phyloP scores from a whole-genome alignment of 2,797 vertebrate genomes.

The Chiroxiphia lanceolata region DNA sequence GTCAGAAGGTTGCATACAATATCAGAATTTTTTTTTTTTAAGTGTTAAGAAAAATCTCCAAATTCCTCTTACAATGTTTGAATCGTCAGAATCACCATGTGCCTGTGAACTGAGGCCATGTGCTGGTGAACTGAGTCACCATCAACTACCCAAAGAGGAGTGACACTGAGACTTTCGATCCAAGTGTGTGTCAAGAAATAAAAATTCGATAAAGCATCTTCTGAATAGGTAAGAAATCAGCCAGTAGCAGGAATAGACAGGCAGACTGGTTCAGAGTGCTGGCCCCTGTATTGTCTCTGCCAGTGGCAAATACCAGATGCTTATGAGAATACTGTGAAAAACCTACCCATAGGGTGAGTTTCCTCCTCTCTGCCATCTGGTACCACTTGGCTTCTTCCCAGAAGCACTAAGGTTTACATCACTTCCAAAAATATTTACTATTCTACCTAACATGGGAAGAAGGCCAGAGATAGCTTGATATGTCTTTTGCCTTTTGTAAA shows the following conservation, averaged over 20 bases:
- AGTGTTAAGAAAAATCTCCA: background rate
- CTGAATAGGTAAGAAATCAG: background rate
- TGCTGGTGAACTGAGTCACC: background rate
- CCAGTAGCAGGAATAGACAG: background rate
- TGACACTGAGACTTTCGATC: background rate
- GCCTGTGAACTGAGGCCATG: background rate
- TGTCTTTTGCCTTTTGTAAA: background rate
- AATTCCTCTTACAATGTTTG: background rate
- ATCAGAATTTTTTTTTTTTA: background rate
- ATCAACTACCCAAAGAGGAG: background rate
- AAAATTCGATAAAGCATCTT: background rate
- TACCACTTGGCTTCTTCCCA: background rate
- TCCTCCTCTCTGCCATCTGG: constrained; percentile 36
- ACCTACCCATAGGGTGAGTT: constrained; percentile 33
- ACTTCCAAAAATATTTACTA: constrained; percentile 50
- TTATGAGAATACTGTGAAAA: constrained; percentile 11
- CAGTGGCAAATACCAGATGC: constrained; percentile 31
- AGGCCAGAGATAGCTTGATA: background rate
- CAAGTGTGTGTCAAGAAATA: background rate
- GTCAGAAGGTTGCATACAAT: background rate
- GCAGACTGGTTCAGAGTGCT: background rate
- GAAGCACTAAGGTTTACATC: constrained; percentile 27
- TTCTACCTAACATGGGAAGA: constrained; percentile 5
- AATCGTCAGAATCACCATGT: background rate
- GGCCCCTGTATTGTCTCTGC: background rate